Conservation (phyloP, 2,888 invertebrate genomes). For the Lutraria lutraria region DNA sequence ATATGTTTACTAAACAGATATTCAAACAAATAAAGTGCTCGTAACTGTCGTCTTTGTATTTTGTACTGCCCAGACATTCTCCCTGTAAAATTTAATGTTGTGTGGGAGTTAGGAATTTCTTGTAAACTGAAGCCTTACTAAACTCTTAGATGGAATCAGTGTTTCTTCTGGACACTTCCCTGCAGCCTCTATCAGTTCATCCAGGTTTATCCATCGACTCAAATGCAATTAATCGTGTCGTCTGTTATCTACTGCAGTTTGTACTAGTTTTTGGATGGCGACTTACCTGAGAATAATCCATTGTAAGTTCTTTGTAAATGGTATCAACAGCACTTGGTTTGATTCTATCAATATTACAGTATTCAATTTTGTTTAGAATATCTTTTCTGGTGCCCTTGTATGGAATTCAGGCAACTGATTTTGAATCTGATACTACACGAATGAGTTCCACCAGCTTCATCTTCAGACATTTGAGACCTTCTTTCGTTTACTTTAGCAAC, state of each 20-base stretch:
- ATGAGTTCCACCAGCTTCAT: constrained; percentile 33
- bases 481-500: constrained; percentile 28
- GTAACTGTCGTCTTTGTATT: too few relatives aligned
- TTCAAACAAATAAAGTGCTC: constrained; percentile 44
- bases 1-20: not conserved
- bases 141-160: too few relatives aligned
- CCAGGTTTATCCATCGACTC: too few relatives aligned
- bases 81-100: too few relatives aligned
- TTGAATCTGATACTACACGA: constrained; percentile 28
- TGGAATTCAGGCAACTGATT: constrained; percentile 44
- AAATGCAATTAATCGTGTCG: too few relatives aligned
- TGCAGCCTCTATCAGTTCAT: too few relatives aligned
- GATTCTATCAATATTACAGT: constrained; percentile 29
- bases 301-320: constrained; percentile 59
- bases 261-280: constrained; percentile 53
- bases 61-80: too few relatives aligned
- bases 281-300: constrained; percentile 53
- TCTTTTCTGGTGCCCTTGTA: constrained; percentile 43
- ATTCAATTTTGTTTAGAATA: constrained; percentile 45
- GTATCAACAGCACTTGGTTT: constrained; percentile 44
- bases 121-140: too few relatives aligned
- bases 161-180: too few relatives aligned
- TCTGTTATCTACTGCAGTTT: too few relatives aligned
- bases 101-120: too few relatives aligned
- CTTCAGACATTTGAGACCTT: not conserved